Conservation (phyloP, 35 echinoderm and acorn worm genomes). For the Eucidaris tribuloides region DNA sequence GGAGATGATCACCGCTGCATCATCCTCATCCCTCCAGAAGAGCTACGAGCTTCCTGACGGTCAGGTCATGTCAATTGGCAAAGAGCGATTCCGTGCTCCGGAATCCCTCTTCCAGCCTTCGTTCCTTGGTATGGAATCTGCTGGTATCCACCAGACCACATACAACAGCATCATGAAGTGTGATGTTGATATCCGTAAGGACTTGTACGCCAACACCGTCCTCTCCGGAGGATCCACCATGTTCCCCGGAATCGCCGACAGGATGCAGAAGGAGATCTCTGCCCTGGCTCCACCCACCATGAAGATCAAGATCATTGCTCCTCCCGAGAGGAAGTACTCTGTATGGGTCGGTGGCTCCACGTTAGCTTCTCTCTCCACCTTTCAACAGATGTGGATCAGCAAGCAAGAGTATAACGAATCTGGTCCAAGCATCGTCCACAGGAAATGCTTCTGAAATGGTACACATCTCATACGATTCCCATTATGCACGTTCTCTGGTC, state of each 20-base stretch:
- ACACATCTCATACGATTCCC: too few relatives aligned
- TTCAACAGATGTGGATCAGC: too few relatives aligned
- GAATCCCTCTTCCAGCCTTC: constrained; percentile 92
- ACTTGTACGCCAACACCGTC: constrained; percentile 83
- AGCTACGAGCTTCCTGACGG: constrained; percentile 93
- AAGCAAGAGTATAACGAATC: too few relatives aligned
- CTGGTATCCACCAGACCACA: constrained; percentile 66
- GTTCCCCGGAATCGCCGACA: constrained; percentile 98
- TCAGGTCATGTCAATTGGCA: constrained; percentile 94
- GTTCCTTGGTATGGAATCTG: constrained; percentile 95
- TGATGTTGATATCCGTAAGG: constrained; percentile 78
- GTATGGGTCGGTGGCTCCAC: constrained; percentile 95
- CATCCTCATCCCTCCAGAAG: constrained; percentile 92
- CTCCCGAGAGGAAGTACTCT: constrained; percentile 69
- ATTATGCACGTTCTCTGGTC: too few relatives aligned
- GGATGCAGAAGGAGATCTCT: constrained; percentile 99
- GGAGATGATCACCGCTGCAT: constrained; percentile 92
- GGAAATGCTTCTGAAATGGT: too few relatives aligned
- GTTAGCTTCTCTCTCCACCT: too few relatives aligned
- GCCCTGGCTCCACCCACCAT: constrained; percentile 71
- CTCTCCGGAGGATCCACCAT: constrained; percentile 76
- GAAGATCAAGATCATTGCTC: constrained; percentile 70
- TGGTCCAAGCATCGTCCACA: too few relatives aligned
- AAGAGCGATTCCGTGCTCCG: constrained; percentile 88
- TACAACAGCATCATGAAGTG: constrained; percentile 95